Conservation (phyloP, 2,797 vertebrate genomes). For the Aplochiton taeniatus region DNA sequence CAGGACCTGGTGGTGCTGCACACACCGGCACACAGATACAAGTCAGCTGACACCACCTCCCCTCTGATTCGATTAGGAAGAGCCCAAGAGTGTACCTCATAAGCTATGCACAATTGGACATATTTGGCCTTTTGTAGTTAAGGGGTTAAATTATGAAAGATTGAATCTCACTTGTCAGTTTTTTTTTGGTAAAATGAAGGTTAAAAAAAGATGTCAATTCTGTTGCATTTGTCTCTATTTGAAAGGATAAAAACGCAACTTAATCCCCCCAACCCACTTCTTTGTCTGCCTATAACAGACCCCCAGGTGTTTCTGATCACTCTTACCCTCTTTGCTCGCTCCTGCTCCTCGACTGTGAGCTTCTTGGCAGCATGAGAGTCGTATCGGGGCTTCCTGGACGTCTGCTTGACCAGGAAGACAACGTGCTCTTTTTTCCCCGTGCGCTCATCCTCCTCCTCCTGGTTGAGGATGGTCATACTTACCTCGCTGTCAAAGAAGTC, state of each 20-base stretch:
- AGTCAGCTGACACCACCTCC: not conserved
- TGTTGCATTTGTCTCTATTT: too few species aligned
- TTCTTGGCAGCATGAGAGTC: slow-evolving; percentile 26
- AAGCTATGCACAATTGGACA: too few species aligned
- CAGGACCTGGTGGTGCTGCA: slow-evolving; percentile 37
- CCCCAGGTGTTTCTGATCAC: too few species aligned
- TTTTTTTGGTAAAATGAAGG: too few species aligned
- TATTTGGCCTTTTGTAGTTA: too few species aligned
- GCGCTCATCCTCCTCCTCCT: slow-evolving; percentile 72
- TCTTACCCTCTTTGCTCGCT: not conserved
- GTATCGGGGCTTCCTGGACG: slow-evolving; percentile 28
- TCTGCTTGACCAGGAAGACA: slow-evolving; percentile 76
- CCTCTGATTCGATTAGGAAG: not conserved
- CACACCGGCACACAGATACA: not conserved
- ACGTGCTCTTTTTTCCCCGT: slow-evolving; percentile 78
- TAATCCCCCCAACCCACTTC: too few species aligned
- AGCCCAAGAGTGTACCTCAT: too few species aligned
- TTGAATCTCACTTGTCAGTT: too few species aligned
- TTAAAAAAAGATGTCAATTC: too few species aligned
- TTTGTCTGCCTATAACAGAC: too few species aligned
- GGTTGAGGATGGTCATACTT: slow-evolving; percentile 72
- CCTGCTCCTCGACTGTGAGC: not conserved
- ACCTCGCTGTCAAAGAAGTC: slow-evolving; percentile 78
- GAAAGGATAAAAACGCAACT: too few species aligned
- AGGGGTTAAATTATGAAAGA: too few species aligned